These are phyloP conservation scores for Myrmophylax atrothorax DNA, from an alignment of 2,113 vertebrate species.

Conservation along the genomic window DNA sequence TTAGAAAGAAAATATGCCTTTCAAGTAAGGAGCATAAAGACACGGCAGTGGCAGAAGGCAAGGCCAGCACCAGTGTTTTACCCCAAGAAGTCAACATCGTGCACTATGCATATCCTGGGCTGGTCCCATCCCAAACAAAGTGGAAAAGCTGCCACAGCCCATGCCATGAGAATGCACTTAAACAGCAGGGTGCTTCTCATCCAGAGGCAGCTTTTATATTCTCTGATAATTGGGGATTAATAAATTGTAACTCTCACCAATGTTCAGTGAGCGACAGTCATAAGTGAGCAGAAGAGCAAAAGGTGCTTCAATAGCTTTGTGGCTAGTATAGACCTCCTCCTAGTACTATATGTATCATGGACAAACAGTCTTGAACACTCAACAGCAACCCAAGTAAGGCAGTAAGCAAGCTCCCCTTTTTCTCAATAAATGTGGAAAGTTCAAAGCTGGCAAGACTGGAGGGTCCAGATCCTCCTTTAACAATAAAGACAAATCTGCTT, in stretches of 20 bases:
- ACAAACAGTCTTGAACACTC: neutral
- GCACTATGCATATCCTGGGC: neutral
- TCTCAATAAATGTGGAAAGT: neutral
- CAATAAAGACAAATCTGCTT: slow-evolving; percentile 5
- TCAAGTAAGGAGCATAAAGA: neutral
- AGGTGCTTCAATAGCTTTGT: neutral
- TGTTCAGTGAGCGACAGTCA: neutral
- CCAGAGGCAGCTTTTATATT: neutral
- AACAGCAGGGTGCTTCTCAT: neutral
- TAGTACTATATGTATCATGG: rapidly evolving
- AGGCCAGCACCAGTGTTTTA: neutral
- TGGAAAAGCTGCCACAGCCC: neutral
- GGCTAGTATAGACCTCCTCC: neutral
- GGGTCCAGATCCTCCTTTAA: slow-evolving; percentile 6
- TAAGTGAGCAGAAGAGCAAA: neutral
- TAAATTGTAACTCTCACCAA: neutral
- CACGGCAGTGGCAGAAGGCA: neutral
- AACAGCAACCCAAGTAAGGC: neutral
- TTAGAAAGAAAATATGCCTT: slow-evolving; percentile 7
- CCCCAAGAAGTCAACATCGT: neutral
- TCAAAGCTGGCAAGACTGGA: slow-evolving; percentile 16
- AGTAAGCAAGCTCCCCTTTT: neutral
- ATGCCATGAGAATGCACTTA: neutral
- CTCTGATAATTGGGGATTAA: neutral
- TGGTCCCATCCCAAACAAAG: neutral